phyloP scores from a whole-genome alignment of 2,888 invertebrate genomes.

The Branchellion lobata region DNA sequence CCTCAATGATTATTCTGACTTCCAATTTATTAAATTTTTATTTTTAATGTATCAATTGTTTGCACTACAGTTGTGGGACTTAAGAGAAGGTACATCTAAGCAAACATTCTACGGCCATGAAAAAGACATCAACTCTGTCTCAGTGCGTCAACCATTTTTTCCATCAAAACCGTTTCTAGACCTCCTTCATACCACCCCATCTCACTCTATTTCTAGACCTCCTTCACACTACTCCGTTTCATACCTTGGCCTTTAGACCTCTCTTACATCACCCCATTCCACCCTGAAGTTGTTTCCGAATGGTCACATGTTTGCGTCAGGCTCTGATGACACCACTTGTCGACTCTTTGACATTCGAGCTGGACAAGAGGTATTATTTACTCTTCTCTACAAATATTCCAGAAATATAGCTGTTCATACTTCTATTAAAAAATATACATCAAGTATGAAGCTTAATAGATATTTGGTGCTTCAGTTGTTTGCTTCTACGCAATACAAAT shows the following conservation, averaged over 20 bases:
- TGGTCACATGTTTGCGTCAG: constrained; percentile 97
- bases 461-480: no score
- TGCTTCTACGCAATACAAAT: no score
- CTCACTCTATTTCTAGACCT: not conserved
- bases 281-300: constrained; percentile 86
- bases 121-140: constrained; percentile 99
- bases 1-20: not conserved
- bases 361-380: constrained; percentile 86
- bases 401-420: no score
- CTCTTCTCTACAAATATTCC: no score
- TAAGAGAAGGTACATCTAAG: constrained; percentile 97
- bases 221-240: not conserved
- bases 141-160: constrained; percentile 66
- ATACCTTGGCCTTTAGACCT: not conserved
- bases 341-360: constrained; percentile 99
- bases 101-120: constrained; percentile 99
- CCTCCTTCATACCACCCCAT: not conserved
- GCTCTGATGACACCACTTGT: constrained; percentile 99
- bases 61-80: constrained; percentile 91
- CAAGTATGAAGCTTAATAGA: no score
- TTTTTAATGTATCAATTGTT: not conserved
- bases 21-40: not conserved
- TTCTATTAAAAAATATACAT: no score
- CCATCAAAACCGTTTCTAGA: not conserved
- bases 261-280: not conserved